phyloP scores from a whole-genome alignment of 2,888 invertebrate species.

The Cabera pusaria region DNA sequence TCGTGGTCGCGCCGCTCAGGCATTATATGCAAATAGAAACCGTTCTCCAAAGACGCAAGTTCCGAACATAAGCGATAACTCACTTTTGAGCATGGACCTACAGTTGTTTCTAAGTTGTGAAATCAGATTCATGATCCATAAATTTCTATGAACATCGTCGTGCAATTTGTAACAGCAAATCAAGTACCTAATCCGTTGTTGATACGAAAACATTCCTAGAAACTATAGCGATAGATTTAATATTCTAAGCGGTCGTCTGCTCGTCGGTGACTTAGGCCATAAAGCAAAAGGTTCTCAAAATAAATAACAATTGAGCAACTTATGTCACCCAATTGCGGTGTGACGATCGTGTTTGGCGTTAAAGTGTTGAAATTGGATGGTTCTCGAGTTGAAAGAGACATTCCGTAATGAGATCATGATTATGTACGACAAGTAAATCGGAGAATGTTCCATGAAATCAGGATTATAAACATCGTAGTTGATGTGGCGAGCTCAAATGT shows the following conservation, averaged over 20 bases:
- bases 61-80: conserved; percentile 53
- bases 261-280: conserved; percentile 45
- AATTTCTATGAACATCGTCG: conserved; percentile 23
- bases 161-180: conserved; percentile 30
- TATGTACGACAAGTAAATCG: conserved; percentile 21
- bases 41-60: conserved; percentile 53
- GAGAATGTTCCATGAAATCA: conserved; percentile 27
- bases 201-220: conserved; percentile 22
- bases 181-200: conserved; percentile 17
- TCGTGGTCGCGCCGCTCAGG: conserved; percentile 65
- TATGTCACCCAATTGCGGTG: conserved; percentile 56
- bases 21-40: conserved; percentile 73
- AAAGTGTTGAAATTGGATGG: conserved; percentile 48
- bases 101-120: conserved; percentile 30
- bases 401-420: conserved; percentile 23
- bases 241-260: conserved; percentile 22
- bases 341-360: conserved; percentile 39
- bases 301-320: conserved; percentile 63
- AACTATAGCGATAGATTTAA: conserved; percentile 18
- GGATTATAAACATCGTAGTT: conserved; percentile 37
- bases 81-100: conserved; percentile 33
- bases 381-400: conserved; percentile 18
- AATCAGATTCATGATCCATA: conserved; percentile 31
- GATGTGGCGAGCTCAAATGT: conserved; percentile 30
- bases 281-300: conserved; percentile 46